Base-by-base conservation (phyloP, 2,113 vertebrate genomes). In the Ctenomys sociabilis region DNA sequence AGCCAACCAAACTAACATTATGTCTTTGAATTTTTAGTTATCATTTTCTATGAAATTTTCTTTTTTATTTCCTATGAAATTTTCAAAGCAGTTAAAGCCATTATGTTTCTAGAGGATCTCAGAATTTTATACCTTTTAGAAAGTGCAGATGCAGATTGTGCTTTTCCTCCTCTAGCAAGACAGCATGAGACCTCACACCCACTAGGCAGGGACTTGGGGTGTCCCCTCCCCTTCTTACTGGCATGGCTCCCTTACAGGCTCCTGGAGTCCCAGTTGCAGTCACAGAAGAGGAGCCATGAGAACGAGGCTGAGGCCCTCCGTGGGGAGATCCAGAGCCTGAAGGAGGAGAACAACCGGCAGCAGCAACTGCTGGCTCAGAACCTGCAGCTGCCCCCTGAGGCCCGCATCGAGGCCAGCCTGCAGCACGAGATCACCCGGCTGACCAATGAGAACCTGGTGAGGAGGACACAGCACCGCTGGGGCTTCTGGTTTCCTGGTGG, bases 351-450 rank as follows among this genome's bases (percentile, higher is more conserved):
- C 97, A 99, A 99, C 45, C 99, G 99, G 19, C 99, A 99, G 98
- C 99, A 99, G 98, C 99, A 99, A 98, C 99, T 99, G 5, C 97
- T 99, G 94, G 99, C 99, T 0, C 99, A 99, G 98, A 99, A 99
- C 94, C 99, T 99, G 83, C 99, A 99, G 98, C 99, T 99, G 96
- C 99, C 99, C 7, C 99, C 99, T 0, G 99, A 99, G 97, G 99
- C 99, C 0, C 99, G 99, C 52, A 99, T 99, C 0, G 99, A 99
- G 96, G 99, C 99, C 98, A 99, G 99, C 78, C 98, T 99, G 83
- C 99, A 99, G 97, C 99, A 99, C 0, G 99, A 99, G 98, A 99
- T 99, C 98, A 99, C 99, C 16, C 98, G 99, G 8, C 99, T 99
- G 85, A 99, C 99, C 75, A 99, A 99, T 0, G 99, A 99, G 96